Conservation (phyloP, 1,140 invertebrate species). For the Drosophila mauritiana region DNA sequence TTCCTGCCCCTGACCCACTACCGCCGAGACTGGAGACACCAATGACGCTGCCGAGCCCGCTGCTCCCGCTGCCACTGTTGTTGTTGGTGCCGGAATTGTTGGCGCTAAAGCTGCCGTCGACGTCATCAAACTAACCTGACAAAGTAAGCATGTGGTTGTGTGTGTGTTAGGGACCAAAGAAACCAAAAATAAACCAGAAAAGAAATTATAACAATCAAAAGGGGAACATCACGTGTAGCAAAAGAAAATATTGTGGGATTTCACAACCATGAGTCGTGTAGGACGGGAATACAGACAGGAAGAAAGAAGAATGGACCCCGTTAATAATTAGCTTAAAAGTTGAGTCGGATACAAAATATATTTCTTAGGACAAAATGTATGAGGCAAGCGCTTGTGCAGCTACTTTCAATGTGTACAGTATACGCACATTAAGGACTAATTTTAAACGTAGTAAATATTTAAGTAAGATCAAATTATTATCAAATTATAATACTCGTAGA, state of each 20-base stretch:
- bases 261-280: background rate
- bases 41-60: conserved; percentile 23
- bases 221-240: background rate
- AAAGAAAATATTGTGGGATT: background rate
- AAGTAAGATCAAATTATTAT: too few relatives aligned
- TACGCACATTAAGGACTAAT: too few relatives aligned
- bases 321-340: conserved; percentile 27
- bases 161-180: conserved; percentile 76
- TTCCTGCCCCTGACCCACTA: conserved; percentile 18
- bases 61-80: conserved; percentile 14
- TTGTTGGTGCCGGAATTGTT: conserved; percentile 30
- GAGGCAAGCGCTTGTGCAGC: too few relatives aligned
- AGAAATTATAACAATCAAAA: conserved; percentile 55
- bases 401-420: too few relatives aligned
- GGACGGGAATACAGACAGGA: conserved; percentile 4
- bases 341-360: background rate
- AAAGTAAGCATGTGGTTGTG: conserved; percentile 88
- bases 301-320: conserved; percentile 19
- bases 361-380: background rate
- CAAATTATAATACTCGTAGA: too few relatives aligned
- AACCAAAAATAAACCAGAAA: conserved; percentile 42
- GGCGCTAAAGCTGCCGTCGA: conserved; percentile 85
- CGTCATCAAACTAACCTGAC: conserved; percentile 96
- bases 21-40: conserved; percentile 27
- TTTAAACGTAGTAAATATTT: too few relatives aligned